phyloP scores from a whole-genome alignment of 2,113 vertebrate species.

The Opisthocomus hoazin region DNA sequence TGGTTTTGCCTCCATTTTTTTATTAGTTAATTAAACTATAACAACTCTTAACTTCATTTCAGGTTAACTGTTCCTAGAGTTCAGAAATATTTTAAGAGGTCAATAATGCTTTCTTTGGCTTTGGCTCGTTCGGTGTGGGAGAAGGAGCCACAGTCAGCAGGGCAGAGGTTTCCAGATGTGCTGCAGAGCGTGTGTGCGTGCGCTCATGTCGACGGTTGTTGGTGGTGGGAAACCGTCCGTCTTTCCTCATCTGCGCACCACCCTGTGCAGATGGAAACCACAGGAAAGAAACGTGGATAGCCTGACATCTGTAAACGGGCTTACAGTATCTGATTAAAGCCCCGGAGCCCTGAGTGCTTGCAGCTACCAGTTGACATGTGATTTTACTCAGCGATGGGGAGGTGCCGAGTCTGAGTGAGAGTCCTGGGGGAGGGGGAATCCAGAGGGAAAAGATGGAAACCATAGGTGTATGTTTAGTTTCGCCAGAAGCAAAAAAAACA shows the following conservation, averaged over 20 bases:
- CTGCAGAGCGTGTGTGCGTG: neutral
- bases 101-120: constrained; percentile 13
- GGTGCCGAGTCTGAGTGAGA: neutral
- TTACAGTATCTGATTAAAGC: neutral
- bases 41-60: constrained; percentile 34
- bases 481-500: neutral
- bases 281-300: neutral
- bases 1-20: neutral
- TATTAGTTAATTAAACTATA: constrained; percentile 49
- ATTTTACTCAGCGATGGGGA: neutral
- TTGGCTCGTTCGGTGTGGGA: neutral
- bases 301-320: neutral
- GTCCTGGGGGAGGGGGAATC: neutral
- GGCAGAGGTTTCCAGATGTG: constrained; percentile 5
- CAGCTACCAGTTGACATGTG: neutral
- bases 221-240: neutral
- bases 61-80: constrained; percentile 19
- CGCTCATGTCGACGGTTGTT: neutral
- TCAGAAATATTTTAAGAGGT: constrained; percentile 20
- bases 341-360: neutral
- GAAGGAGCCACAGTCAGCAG: neutral
- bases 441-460: neutral
- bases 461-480: neutral
- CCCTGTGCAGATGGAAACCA: neutral
- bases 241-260: neutral